Conservation (phyloP, 1,140 invertebrate genomes). For the Caenorhabditis briggsae region DNA sequence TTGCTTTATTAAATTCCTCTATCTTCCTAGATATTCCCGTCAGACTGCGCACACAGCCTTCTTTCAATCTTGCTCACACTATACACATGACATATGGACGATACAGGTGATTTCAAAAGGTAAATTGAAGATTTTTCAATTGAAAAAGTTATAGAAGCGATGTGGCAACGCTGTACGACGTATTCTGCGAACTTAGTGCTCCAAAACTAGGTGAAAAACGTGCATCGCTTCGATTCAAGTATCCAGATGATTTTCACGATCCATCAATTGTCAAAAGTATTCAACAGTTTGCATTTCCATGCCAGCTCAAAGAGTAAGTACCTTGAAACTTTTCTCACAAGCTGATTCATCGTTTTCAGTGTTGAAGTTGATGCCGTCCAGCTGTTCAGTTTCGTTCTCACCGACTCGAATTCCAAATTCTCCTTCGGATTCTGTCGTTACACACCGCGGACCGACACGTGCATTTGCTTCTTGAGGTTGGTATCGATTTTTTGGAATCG, state of each 20-base stretch:
- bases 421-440: slow-evolving; percentile 73
- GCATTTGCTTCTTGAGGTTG: slow-evolving; percentile 72
- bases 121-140: background rate
- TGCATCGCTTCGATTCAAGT: slow-evolving; percentile 61
- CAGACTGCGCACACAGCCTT: background rate
- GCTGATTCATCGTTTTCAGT: slow-evolving; percentile 59
- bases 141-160: slow-evolving; percentile 63
- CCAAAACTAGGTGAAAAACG: slow-evolving; percentile 18
- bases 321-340: background rate
- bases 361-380: slow-evolving; percentile 72
- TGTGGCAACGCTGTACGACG: slow-evolving; percentile 71
- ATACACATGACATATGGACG: slow-evolving; percentile 43
- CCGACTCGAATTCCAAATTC: slow-evolving; percentile 68
- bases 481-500: background rate
- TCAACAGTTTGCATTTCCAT: slow-evolving; percentile 72
- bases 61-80: background rate
- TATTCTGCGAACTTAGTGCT: slow-evolving; percentile 69
- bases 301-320: slow-evolving; percentile 56
- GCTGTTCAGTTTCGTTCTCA: slow-evolving; percentile 73
- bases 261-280: slow-evolving; percentile 67
- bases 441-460: slow-evolving; percentile 71
- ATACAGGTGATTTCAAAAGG: slow-evolving; percentile 15
- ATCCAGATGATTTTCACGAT: slow-evolving; percentile 71
- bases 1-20: background rate
- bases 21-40: background rate